Evolutionary conservation across 2,797 vertebrate genomes (phyloP).

Genomic region (Xenops minutus): DNA sequence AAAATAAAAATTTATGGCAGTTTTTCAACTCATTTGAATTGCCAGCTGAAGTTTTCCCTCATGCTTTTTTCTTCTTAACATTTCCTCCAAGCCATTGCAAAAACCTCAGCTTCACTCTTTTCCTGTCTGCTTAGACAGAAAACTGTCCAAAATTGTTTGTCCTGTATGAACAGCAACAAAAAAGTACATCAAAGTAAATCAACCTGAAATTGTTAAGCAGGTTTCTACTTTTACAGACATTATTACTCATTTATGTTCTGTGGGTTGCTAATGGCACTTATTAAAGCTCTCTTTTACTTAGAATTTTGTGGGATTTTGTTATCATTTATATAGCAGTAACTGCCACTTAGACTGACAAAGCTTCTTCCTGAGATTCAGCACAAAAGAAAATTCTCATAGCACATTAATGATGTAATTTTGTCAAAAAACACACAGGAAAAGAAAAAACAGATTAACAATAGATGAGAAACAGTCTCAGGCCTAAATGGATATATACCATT

Average conservation of each 20-base stretch:
- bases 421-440: neutral
- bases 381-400: neutral
- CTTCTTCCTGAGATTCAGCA: neutral
- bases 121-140: neutral
- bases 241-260: neutral
- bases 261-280: neutral
- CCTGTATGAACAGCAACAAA: neutral
- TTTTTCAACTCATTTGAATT: neutral
- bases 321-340: neutral
- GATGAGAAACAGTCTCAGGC: neutral
- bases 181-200: neutral
- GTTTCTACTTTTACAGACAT: neutral
- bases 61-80: neutral
- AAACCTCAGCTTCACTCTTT: neutral
- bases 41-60: neutral
- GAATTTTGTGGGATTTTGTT: neutral
- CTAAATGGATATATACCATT: neutral
- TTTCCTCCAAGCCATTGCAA: neutral
- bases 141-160: neutral
- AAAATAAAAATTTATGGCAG: neutral
- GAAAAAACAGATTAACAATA: neutral
- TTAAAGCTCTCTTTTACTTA: neutral
- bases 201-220: neutral
- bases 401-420: neutral
- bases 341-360: neutral